phyloP scores from a whole-genome alignment of 2,888 invertebrate species.

The Helicoverpa assulta region DNA sequence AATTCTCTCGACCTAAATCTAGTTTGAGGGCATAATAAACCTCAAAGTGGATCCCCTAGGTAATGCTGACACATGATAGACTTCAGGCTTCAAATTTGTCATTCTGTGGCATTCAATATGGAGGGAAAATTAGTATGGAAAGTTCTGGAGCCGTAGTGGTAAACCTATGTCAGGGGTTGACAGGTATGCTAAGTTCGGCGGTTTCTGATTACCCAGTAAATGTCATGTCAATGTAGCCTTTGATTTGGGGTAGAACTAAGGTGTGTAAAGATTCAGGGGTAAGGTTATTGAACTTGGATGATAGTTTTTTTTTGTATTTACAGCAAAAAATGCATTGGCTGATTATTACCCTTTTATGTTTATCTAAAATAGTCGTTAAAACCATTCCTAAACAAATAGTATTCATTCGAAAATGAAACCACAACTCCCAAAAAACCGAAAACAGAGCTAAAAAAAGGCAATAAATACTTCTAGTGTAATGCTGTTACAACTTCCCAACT shows the following conservation, averaged over 20 bases:
- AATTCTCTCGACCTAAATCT: slow-evolving; percentile 5
- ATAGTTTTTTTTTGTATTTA: no score
- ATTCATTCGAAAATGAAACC: no score
- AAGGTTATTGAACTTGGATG: no score
- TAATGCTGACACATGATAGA: slow-evolving; percentile 35
- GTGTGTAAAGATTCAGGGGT: no score
- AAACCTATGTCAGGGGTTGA: slow-evolving; percentile 30
- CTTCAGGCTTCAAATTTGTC: slow-evolving; percentile 39
- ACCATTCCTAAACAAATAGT: no score
- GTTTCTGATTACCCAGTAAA: slow-evolving; percentile 3
- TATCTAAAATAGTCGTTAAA: no score
- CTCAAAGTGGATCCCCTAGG: slow-evolving; percentile 18
- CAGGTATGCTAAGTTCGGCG: slow-evolving; percentile 1
- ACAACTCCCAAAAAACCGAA: no score
- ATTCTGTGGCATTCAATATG: slow-evolving; percentile 29
- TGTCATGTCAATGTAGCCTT: neutral
- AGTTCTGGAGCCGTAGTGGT: neutral
- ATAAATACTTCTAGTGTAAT: neutral
- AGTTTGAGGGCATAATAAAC: slow-evolving; percentile 23
- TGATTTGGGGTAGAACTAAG: neutral
- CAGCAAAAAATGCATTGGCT: no score
- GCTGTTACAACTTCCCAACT: no score
- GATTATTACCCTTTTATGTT: no score
- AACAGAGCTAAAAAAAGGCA: no score
- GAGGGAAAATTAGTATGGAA: slow-evolving; percentile 38